A percentile compares a stretch with the other conserved stretches of the same genome.
Conservation (phyloP, 2,113 vertebrate species). For the Tretioscincus oriximinensis region DNA sequence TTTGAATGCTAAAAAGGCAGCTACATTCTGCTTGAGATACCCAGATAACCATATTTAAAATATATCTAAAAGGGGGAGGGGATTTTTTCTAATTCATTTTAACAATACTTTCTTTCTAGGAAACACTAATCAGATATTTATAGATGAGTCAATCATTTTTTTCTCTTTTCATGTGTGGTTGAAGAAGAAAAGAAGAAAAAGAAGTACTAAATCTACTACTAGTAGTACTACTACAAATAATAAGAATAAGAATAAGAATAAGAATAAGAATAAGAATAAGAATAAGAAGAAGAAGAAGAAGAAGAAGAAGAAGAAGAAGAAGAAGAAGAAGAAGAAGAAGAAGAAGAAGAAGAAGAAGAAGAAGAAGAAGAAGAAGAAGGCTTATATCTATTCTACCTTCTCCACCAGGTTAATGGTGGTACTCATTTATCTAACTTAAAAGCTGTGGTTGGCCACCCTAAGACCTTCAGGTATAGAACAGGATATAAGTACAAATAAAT, state of each 20-base stretch:
- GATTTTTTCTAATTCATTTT: neutral
- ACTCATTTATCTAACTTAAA: too few species aligned
- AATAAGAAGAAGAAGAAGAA: neutral
- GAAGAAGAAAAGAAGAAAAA: neutral
- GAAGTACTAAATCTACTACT: too few species aligned
- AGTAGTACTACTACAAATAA: too few species aligned
- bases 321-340: neutral
- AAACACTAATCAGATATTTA: neutral
- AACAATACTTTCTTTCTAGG: neutral
- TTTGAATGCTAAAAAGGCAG: neutral
- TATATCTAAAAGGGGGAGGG: neutral
- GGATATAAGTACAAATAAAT: too few species aligned
- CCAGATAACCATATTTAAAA: neutral
- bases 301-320: neutral
- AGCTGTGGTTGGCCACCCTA: too few species aligned
- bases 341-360: neutral
- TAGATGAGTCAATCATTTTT: neutral
- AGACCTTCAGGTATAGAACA: too few species aligned
- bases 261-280: too few species aligned
- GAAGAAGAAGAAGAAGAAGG: too few species aligned
- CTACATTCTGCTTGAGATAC: neutral
- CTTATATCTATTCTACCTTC: too few species aligned
- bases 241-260: too few species aligned
- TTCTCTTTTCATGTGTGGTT: constrained; percentile 22
- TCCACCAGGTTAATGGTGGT: too few species aligned